phyloP scores from a whole-genome alignment of 2,113 vertebrate genomes.

The Callopanchax toddi region DNA sequence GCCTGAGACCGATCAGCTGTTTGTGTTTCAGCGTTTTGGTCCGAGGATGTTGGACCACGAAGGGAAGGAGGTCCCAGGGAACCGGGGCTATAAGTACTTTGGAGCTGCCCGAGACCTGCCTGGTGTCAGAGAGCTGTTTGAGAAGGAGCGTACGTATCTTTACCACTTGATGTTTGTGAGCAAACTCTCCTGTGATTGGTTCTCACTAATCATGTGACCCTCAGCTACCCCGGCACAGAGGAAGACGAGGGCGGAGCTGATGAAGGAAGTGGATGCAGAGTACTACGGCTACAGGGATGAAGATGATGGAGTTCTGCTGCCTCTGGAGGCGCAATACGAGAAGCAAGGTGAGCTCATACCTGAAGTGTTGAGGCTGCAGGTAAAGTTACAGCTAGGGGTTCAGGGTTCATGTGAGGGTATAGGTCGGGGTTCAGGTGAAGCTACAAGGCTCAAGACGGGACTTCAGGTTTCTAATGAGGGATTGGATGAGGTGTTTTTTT shows the following conservation, averaged over 20 bases:
- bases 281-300: conserved; percentile 97
- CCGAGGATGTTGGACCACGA: conserved; percentile 96
- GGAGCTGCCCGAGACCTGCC: conserved; percentile 96
- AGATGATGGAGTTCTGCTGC: conserved; percentile 93
- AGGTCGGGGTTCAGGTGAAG: no score
- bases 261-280: conserved; percentile 96
- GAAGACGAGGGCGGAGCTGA: conserved; percentile 92
- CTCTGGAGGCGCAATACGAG: conserved; percentile 90
- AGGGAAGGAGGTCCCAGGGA: conserved; percentile 96
- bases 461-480: no score
- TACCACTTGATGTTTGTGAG: not conserved
- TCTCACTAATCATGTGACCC: conserved; percentile 17
- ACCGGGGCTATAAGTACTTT: conserved; percentile 97
- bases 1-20: not conserved
- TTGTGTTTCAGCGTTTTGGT: conserved; percentile 84
- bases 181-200: not conserved
- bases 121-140: conserved; percentile 95
- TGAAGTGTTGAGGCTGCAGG: no score
- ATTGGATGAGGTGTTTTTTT: no score
- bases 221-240: conserved; percentile 88
- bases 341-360: conserved; percentile 81
- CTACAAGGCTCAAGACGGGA: no score
- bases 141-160: conserved; percentile 90
- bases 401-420: no score
- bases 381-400: not conserved